Percentiles rank a stretch among this genome's conserved stretches.
Conservation (phyloP, 2,113 vertebrate species). For the Pelodiscus sinensis region DNA sequence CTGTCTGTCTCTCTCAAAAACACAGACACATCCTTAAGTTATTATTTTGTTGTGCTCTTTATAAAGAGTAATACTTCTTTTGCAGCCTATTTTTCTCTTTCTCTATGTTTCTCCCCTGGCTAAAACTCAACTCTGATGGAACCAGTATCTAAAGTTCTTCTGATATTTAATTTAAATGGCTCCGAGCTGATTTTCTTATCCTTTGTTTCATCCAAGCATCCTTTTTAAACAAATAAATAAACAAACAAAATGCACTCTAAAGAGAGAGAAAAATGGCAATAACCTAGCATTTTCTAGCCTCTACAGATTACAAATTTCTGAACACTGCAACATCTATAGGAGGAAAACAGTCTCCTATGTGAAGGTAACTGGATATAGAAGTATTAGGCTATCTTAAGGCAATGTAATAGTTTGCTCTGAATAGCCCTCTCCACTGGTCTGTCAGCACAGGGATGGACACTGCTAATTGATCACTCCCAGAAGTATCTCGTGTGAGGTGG, state of each 20-base stretch:
- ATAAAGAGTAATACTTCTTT: background rate
- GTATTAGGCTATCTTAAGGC: background rate
- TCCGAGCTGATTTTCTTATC: background rate
- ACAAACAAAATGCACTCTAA: background rate
- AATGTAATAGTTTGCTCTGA: background rate
- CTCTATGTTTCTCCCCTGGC: background rate
- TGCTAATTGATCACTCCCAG: background rate
- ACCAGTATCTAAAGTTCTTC: background rate
- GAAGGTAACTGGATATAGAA: background rate
- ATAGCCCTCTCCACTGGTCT: background rate
- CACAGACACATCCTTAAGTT: background rate
- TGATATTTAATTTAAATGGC: background rate
- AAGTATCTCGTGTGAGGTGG: background rate
- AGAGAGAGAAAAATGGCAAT: background rate
- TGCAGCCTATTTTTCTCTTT: background rate
- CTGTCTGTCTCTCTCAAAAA: background rate
- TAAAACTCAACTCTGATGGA: background rate
- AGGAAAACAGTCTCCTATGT: background rate
- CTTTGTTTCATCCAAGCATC: background rate
- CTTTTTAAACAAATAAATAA: background rate
- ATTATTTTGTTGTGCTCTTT: background rate
- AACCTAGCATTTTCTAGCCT: background rate
- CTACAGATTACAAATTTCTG: background rate
- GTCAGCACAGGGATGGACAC: background rate
- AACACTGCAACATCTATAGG: background rate